Evolutionary conservation across 2,797 vertebrate species (phyloP).

Genomic region (Distichodus sexfasciatus): DNA sequence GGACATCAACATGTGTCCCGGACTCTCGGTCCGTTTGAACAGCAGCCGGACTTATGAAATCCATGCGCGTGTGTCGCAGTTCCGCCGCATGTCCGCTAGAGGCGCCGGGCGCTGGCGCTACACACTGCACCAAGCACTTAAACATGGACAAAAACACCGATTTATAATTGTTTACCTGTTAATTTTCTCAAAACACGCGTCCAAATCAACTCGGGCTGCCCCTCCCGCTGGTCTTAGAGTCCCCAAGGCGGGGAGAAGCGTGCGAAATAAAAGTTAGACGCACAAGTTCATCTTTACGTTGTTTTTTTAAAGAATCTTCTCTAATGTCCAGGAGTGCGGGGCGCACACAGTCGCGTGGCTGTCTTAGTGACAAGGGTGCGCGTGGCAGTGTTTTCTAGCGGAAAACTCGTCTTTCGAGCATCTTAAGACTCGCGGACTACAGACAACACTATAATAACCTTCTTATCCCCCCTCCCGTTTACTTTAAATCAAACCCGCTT

Average conservation of each 20-base stretch:
- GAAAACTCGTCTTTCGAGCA: constrained; percentile 55
- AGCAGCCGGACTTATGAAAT: constrained; percentile 49
- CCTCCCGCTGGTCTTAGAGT: constrained; percentile 45
- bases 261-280: constrained; percentile 67
- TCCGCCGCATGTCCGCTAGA: constrained; percentile 62
- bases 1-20: neutral
- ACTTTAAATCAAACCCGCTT: constrained; percentile 66
- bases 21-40: neutral
- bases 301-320: constrained; percentile 79
- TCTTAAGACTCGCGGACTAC: constrained; percentile 56
- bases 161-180: constrained; percentile 66
- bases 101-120: constrained; percentile 61
- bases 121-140: constrained; percentile 74
- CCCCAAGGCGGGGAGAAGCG: constrained; percentile 52
- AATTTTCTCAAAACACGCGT: neutral
- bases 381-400: constrained; percentile 59
- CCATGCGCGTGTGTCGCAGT: constrained; percentile 58
- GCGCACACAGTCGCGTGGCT: constrained; percentile 36
- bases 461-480: constrained; percentile 68
- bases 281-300: constrained; percentile 79
- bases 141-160: constrained; percentile 73
- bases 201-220: neutral
- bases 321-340: constrained; percentile 59
- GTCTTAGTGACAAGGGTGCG: constrained; percentile 25
- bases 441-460: constrained; percentile 72